phyloP scores from a whole-genome alignment of 2,797 vertebrate species.

The Lagodon rhomboides region DNA sequence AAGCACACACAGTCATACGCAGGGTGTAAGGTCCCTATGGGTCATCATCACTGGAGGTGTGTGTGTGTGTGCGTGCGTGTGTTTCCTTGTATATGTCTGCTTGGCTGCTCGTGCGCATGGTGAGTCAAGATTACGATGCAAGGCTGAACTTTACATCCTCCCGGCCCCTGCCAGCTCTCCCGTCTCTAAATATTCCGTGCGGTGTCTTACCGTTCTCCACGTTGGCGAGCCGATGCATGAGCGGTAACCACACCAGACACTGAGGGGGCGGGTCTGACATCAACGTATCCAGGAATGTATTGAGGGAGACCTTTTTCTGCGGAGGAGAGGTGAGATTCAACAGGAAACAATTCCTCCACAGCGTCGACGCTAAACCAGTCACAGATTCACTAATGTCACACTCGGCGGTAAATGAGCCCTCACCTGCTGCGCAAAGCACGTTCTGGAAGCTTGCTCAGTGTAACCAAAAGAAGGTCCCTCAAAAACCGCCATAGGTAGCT shows the following conservation, averaged over 20 bases:
- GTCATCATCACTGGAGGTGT: constrained; percentile 31
- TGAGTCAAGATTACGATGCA: constrained; percentile 62
- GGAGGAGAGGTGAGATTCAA: constrained; percentile 40
- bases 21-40: constrained; percentile 48
- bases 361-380: constrained; percentile 21
- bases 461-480: constrained; percentile 98
- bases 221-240: constrained; percentile 97
- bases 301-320: constrained; percentile 98
- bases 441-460: constrained; percentile 93
- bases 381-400: background rate
- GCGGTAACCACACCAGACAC: constrained; percentile 98
- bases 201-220: constrained; percentile 94
- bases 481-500: constrained; percentile 96
- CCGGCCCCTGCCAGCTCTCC: background rate
- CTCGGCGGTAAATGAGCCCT: constrained; percentile 19
- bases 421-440: constrained; percentile 96
- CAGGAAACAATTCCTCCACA: constrained; percentile 21
- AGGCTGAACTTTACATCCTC: constrained; percentile 60
- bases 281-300: constrained; percentile 96
- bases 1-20: constrained; percentile 23
- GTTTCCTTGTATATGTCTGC: constrained; percentile 25
- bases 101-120: constrained; percentile 22
- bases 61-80: constrained; percentile 6
- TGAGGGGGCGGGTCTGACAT: constrained; percentile 99
- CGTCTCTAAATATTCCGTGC: constrained; percentile 18